Evolutionary conservation across 2,888 invertebrate species (phyloP), one percentile per base, ranked within the genome.

Genomic region (Acronicta leporina): DNA sequence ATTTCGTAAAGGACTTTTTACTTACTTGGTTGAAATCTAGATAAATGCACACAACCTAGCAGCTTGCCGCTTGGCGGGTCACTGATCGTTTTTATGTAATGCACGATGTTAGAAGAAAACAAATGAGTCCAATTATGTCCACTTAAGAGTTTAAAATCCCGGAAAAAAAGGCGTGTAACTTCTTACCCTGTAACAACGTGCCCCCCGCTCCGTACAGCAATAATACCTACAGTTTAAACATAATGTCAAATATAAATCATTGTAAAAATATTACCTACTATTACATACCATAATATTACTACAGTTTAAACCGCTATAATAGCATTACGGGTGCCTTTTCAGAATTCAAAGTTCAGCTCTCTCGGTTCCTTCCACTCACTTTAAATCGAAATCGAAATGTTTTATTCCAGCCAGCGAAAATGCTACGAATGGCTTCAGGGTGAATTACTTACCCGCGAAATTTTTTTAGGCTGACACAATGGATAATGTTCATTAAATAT

Each of bases 381-480:
- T 80, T 84, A 86, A 75, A 79, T 86, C 86, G 64, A 64, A 77
- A 83, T 80, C 79, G 80, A 84, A 91, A 92, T 92, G 91, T 91
- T 93, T 92, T 91, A 92, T 92, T 89, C 89, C 86, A 84, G 82
- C 86, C 88, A 89, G 87, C 85, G 88, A 89, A 82, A 92, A 92
- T 86, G 87, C 87, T 85, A 81, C 88, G 86, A 89, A 89, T 86
- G 83, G 88, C 87, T 88, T 81, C 81, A 69, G 85, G 85, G 84
- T 81, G 87, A 88, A 91, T 89, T 89, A 90, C 90, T 89, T 89
- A 84, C 81, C 88, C 85, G 85, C 88, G 86, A 87, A 91, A 88
- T 88, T 88, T 88, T 88, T 69, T 63, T 51, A 54, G 49, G 58
- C 66, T 70, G 61, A 73, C 64, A 73, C 74, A 38, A 53, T 51